phyloP scores from a whole-genome alignment of 2,113 vertebrate genomes.

The Tetrax tetrax region DNA sequence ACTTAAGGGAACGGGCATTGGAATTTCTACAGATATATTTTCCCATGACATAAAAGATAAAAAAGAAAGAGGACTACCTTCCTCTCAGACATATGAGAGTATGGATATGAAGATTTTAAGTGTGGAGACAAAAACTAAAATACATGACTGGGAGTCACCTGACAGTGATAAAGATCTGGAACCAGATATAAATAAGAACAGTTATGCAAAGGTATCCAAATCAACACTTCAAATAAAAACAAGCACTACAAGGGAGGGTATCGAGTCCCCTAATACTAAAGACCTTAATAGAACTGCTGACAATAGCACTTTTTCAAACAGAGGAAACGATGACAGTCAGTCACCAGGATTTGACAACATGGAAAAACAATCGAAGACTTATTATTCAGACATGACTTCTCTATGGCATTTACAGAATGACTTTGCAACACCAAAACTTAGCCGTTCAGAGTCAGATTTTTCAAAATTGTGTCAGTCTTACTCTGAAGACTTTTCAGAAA shows the following conservation, averaged over 20 bases:
- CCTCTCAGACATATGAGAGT: slow-evolving; percentile 97
- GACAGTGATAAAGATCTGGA: slow-evolving; percentile 91
- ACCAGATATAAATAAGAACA: slow-evolving; percentile 87
- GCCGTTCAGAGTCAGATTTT: slow-evolving; percentile 96
- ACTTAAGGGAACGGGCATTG: slow-evolving; percentile 95
- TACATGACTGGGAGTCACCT: slow-evolving; percentile 89
- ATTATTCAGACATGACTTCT: slow-evolving; percentile 83
- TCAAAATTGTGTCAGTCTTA: slow-evolving; percentile 97
- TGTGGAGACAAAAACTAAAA: slow-evolving; percentile 82
- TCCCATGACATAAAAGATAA: slow-evolving; percentile 87
- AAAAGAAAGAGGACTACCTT: slow-evolving; percentile 88
- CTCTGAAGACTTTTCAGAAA: slow-evolving; percentile 96
- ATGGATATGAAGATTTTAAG: slow-evolving; percentile 92
- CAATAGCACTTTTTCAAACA: slow-evolving; percentile 75
- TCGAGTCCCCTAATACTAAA: slow-evolving; percentile 66
- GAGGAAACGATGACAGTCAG: slow-evolving; percentile 78
- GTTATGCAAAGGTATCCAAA: slow-evolving; percentile 88
- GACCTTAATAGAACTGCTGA: slow-evolving; percentile 76
- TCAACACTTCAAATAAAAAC: slow-evolving; percentile 82
- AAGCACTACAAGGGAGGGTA: slow-evolving; percentile 73
- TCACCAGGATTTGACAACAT: slow-evolving; percentile 73
- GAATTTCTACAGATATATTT: slow-evolving; percentile 92
- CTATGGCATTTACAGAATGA: slow-evolving; percentile 95
- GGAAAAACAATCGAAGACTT: slow-evolving; percentile 83
- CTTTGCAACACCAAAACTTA: slow-evolving; percentile 91